Conservation (phyloP, 2,113 vertebrate genomes). For the Aspiorhynchus laticeps region DNA sequence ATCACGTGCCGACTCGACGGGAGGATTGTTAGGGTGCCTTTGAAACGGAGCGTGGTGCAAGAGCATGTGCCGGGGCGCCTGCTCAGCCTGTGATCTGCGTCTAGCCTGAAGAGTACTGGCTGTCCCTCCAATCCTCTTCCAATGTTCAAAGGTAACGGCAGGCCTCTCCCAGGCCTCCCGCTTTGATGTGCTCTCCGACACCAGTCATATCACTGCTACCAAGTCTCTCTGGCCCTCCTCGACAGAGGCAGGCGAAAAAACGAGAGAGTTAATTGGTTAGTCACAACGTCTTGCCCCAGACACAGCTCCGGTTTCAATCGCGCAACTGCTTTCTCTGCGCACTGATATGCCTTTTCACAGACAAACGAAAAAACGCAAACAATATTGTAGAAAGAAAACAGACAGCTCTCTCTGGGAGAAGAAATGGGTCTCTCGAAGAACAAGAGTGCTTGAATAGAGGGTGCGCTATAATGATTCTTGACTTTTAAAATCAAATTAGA, state of each 20-base stretch:
- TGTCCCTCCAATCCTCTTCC: slow-evolving; percentile 80
- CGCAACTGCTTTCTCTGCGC: slow-evolving; percentile 58
- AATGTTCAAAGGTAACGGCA: slow-evolving; percentile 82
- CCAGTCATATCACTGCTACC: slow-evolving; percentile 82
- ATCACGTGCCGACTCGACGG: not conserved
- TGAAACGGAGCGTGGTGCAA: slow-evolving; percentile 36
- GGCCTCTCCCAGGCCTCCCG: slow-evolving; percentile 62
- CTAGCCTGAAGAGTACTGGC: slow-evolving; percentile 83
- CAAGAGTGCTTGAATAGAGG: not conserved
- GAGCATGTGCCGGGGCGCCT: slow-evolving; percentile 53
- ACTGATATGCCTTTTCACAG: slow-evolving; percentile 11
- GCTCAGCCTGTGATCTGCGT: slow-evolving; percentile 78
- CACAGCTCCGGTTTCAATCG: slow-evolving; percentile 67
- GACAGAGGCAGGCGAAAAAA: slow-evolving; percentile 65
- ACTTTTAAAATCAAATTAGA: slow-evolving; percentile 17
- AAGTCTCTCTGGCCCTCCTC: slow-evolving; percentile 79
- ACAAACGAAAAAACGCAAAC: slow-evolving; percentile 52
- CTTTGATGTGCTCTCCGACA: slow-evolving; percentile 88
- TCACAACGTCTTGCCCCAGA: slow-evolving; percentile 73
- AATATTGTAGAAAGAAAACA: slow-evolving; percentile 64
- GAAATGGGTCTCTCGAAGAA: slow-evolving; percentile 10
- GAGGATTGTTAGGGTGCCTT: slow-evolving; percentile 36
- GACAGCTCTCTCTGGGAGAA: not conserved
- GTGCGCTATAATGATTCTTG: not conserved
- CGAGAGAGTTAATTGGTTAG: slow-evolving; percentile 81